A percentile compares a stretch with the other conserved stretches of the same genome.
These are phyloP conservation scores for Etheostoma perlongum DNA, from an alignment of 2,797 vertebrate species.

Conservation along the genomic window DNA sequence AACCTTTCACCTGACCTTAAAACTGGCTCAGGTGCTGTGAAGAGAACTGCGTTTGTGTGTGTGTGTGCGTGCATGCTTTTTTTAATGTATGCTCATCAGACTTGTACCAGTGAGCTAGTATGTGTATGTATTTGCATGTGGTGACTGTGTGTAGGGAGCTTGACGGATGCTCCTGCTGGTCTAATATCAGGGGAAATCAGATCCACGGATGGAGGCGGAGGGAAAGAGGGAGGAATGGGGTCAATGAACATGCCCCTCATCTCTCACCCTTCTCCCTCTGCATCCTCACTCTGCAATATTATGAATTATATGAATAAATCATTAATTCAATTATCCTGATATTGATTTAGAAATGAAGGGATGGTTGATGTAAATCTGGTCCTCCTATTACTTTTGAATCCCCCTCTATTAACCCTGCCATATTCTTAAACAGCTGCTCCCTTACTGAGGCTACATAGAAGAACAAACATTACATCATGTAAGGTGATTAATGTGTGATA, in stretches of 20 bases:
- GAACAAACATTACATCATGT: slow-evolving; percentile 64
- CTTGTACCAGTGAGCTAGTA: neutral
- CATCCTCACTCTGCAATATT: slow-evolving; percentile 30
- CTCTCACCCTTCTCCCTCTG: slow-evolving; percentile 32
- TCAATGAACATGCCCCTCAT: slow-evolving; percentile 54
- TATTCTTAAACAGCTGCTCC: slow-evolving; percentile 57
- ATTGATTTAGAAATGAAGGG: slow-evolving; percentile 60
- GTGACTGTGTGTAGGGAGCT: slow-evolving; percentile 34
- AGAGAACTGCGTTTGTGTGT: slow-evolving; percentile 18
- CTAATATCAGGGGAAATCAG: slow-evolving; percentile 77
- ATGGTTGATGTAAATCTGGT: slow-evolving; percentile 47
- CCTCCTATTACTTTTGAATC: slow-evolving; percentile 37
- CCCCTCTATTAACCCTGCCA: slow-evolving; percentile 57
- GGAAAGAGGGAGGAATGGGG: slow-evolving; percentile 27
- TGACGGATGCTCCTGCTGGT: slow-evolving; percentile 64
- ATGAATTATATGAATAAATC: slow-evolving; percentile 53
- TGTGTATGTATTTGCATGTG: neutral
- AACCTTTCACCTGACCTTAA: slow-evolving; percentile 40
- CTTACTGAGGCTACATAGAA: slow-evolving; percentile 52
- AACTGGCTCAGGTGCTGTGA: slow-evolving; percentile 57
- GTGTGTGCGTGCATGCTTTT: neutral
- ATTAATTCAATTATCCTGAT: slow-evolving; percentile 61
- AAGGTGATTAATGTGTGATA: slow-evolving; percentile 58
- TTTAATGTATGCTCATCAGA: neutral
- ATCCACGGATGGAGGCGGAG: slow-evolving; percentile 46